Base-by-base conservation (phyloP, 2,888 invertebrate genomes). In the Galerucella pusilla region DNA sequence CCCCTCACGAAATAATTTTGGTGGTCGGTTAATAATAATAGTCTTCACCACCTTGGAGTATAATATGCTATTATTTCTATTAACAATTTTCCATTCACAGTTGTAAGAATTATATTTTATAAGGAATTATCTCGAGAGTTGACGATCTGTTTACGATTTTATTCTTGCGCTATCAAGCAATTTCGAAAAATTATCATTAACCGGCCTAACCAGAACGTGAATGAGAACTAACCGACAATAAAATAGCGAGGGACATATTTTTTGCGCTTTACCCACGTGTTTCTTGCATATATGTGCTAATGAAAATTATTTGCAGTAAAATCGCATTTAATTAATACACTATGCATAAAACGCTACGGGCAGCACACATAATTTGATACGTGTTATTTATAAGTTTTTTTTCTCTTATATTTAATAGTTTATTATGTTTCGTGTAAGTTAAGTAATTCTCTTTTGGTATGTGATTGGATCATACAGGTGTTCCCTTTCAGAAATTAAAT, bases 201-300 rank as follows among this genome's bases (percentile, higher is more conserved):
- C 25, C 45, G 52, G 49, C 45, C 65, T 28, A 70, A 11, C 60
- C 6, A 28, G 61, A 76, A 80, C 78, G 77, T 80, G 80, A 77
- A 81, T 78, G 78, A 80, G 7, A 42, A 42, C 7, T 42, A 42
- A 42, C 35, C 35, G 35, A 42, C 80, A 81, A 81, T 81, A 82
- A 81, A 80, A 81, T 74, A 79, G 82, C 80, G 81, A 80, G 80
- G 80, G 80, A 78, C 78, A 76, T 70, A 73, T 65, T 75, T 76
- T 79, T 77, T 77, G 64, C 70, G 46, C 63, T 66, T 74, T 75
- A 74, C 76, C 75, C 74, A 79, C 78, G 63, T 77, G 75, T 74
- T 78, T 61, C 70, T 74, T 74, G 59, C 69, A 66, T 74, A 66
- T 74, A 66, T 74, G 69, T 69, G 74, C 63, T 70, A 64, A 70